phyloP scores from a whole-genome alignment of 2,113 vertebrate genomes.

The Callospermophilus lateralis region DNA sequence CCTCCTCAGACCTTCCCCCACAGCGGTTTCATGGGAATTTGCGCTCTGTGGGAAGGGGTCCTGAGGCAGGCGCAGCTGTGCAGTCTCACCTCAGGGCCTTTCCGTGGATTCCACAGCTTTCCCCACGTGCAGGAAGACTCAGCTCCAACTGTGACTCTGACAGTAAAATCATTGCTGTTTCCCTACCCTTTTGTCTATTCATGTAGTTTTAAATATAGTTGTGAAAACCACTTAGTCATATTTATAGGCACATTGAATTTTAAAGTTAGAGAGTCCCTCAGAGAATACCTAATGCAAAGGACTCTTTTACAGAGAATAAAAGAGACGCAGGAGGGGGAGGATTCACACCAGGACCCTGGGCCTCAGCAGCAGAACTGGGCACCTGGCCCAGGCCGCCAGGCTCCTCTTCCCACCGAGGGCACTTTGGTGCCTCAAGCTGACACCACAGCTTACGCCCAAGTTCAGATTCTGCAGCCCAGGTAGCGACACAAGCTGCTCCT shows the following conservation, averaged over 20 bases:
- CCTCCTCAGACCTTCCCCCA: not conserved
- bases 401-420: not conserved
- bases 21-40: not conserved
- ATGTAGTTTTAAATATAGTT: constrained; percentile 18
- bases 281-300: not conserved
- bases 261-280: not conserved
- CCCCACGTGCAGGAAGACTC: not conserved
- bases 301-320: not conserved
- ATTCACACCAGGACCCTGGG: not conserved
- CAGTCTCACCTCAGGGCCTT: not conserved
- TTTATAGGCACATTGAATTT: constrained; percentile 48
- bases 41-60: not conserved
- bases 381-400: not conserved
- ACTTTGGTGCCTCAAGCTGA: fast-evolving
- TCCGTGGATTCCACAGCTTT: not conserved
- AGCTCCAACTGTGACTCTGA: not conserved
- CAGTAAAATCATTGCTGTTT: not conserved
- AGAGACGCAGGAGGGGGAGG: not conserved
- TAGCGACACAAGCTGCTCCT: fast-evolving
- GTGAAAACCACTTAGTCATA: constrained; percentile 58
- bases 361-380: not conserved
- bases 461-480: no score
- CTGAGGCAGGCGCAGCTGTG: not conserved
- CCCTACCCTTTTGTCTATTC: not conserved
- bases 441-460: not conserved